Percentiles rank a stretch among this genome's conserved stretches.
Evolutionary conservation across 2,113 vertebrate genomes (phyloP).

Genomic region (Telmatochromis sp.): DNA sequence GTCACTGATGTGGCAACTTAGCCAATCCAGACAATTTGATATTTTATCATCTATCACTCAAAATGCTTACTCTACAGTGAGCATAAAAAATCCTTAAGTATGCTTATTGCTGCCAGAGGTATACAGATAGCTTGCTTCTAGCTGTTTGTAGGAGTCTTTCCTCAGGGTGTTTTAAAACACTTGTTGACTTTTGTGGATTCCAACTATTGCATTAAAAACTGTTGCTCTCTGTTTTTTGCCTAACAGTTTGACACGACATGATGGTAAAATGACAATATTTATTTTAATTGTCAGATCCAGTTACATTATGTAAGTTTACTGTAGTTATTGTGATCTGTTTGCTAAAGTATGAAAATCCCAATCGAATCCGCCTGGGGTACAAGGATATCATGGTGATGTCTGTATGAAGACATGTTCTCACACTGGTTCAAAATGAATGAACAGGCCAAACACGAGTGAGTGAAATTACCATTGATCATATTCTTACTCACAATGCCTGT

Average conservation of each 20-base stretch:
- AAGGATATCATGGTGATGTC: neutral
- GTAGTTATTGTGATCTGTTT: neutral
- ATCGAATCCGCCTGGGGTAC: neutral
- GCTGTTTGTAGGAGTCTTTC: neutral
- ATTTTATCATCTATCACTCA: neutral
- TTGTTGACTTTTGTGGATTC: neutral
- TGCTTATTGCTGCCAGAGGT: neutral
- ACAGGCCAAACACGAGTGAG: neutral
- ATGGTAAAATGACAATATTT: neutral
- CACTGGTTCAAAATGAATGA: neutral
- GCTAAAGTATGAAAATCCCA: neutral
- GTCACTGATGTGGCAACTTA: neutral
- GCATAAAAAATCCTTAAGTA: neutral
- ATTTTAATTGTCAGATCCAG: neutral
- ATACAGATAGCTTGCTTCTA: neutral
- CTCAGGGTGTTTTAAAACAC: neutral
- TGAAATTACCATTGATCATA: neutral
- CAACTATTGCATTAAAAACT: neutral
- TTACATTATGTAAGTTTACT: neutral
- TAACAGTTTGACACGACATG: neutral
- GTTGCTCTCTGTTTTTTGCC: neutral
- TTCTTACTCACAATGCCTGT: neutral
- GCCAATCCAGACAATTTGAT: neutral
- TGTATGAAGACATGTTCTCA: neutral
- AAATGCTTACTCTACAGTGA: neutral